Evolutionary conservation across 2,888 invertebrate genomes (phyloP), one percentile per base, ranked within the genome.

Genomic region (Crematogaster levior): DNA sequence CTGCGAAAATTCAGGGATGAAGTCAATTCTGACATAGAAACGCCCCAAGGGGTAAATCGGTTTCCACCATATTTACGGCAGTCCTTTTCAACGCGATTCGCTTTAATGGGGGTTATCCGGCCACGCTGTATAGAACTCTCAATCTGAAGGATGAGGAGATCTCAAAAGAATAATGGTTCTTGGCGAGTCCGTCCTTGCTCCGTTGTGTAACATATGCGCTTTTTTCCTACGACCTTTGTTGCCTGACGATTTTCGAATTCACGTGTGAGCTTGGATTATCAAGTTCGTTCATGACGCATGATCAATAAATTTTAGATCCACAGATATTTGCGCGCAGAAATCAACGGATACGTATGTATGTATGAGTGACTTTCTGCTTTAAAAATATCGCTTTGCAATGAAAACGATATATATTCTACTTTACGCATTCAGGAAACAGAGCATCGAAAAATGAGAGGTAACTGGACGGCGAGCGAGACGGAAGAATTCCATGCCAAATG

Each of bases 31-130:
- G 77, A 77, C 56, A 68, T 53, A 68, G 65, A 70, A 43, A 61
- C 56, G 80, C 43, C 75, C 21, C 84, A 43, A 65, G 82, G 83
- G 84, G 81, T 65, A 79, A 85, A 85, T 83, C 82, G 82, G 79
- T 75, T 82, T 72, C 73, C 79, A 82, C 82, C 81, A 65, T 80
- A 79, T 82, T 68, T 70, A 60, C 83, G 60, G 84, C 75, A 80
- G 77, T 85, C 79, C 85, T 88, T 90, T 86, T 90, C 89, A 88
- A 86, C 83, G 87, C 81, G 66, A 82, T 84, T 84, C 86, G 82
- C 83, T 85, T 87, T 90, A 90, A 90, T 90, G 87, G 86, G 87
- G 85, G 84, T 86, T 79, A 84, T 84, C 51, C 70, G 82, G 80
- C 72, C 84, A 53, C 70, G 82, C 81, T 73, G 77, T 82, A 84